phyloP scores from a whole-genome alignment of 2,888 invertebrate genomes.

The Mimachlamys varia region DNA sequence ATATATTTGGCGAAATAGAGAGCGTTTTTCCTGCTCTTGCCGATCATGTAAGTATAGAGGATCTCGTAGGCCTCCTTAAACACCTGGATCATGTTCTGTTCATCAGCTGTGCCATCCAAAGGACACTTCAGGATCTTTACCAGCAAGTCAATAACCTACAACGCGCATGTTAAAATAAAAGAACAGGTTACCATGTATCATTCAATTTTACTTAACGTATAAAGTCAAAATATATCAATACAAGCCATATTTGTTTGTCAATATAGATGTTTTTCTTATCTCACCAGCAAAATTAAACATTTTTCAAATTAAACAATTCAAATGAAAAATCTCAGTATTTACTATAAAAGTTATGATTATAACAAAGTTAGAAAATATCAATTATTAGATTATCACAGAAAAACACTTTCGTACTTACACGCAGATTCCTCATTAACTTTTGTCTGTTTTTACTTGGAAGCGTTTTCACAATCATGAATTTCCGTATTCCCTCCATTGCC shows the following conservation, averaged over 20 bases:
- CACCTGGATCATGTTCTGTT: slow-evolving; percentile 78
- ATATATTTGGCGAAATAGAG: slow-evolving; percentile 82
- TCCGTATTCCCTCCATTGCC: slow-evolving; percentile 79
- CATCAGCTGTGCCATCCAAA: slow-evolving; percentile 77
- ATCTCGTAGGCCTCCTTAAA: slow-evolving; percentile 80
- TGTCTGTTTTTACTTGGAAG: slow-evolving; percentile 79
- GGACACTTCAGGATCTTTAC: slow-evolving; percentile 79
- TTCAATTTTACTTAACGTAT: too few species aligned
- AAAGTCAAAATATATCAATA: too few species aligned
- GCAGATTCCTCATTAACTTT: slow-evolving; percentile 80
- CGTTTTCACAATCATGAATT: slow-evolving; percentile 77
- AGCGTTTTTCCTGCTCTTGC: slow-evolving; percentile 81
- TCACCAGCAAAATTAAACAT: too few species aligned
- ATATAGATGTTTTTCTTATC: too few species aligned
- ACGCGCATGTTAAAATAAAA: neutral
- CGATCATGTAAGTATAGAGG: slow-evolving; percentile 81
- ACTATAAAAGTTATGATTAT: too few species aligned
- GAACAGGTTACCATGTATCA: too few species aligned
- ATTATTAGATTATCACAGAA: too few species aligned
- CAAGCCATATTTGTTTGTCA: too few species aligned
- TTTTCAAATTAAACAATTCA: too few species aligned
- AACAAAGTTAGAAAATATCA: too few species aligned
- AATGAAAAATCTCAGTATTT: too few species aligned
- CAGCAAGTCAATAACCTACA: slow-evolving; percentile 79
- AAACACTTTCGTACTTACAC: slow-evolving; percentile 67